These are phyloP conservation scores for Sceloporus undulatus DNA, from an alignment of 2,113 vertebrate genomes.

Conservation along the genomic window DNA sequence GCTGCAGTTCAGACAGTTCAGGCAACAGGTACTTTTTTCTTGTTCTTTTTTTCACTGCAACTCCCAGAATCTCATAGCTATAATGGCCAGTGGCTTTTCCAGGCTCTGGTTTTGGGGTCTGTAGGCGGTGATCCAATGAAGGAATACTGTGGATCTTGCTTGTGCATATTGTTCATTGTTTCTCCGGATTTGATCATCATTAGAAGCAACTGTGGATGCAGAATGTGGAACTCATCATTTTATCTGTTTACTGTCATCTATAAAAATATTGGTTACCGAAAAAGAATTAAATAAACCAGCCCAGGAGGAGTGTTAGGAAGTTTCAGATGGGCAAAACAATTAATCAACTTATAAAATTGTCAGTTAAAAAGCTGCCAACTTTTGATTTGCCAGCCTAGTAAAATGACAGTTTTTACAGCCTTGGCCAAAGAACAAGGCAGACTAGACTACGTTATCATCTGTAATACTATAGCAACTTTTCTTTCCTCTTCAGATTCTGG, in stretches of 20 bases:
- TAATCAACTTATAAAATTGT: slow-evolving; percentile 2
- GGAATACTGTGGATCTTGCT: not conserved
- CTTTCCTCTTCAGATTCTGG: slow-evolving; percentile 67
- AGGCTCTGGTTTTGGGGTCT: not conserved
- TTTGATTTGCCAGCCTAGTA: slow-evolving; percentile 53
- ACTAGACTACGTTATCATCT: slow-evolving; percentile 70
- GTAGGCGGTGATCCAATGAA: not conserved
- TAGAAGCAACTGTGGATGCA: not conserved
- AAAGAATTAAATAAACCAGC: too few species aligned
- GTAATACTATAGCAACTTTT: slow-evolving; percentile 74
- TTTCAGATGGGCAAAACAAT: not conserved
- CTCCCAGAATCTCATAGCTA: too few species aligned
- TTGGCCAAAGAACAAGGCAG: slow-evolving; percentile 66
- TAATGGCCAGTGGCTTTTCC: too few species aligned
- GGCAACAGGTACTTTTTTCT: too few species aligned
- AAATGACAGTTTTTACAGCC: slow-evolving; percentile 63
- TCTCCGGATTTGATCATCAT: not conserved
- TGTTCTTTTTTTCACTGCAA: not conserved
- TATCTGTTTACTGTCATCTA: not conserved
- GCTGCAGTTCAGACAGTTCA: not conserved
- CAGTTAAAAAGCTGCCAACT: not conserved
- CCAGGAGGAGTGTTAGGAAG: not conserved
- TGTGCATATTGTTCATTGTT: not conserved
- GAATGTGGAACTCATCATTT: not conserved
- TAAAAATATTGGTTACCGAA: not conserved